These are phyloP conservation scores for Callimorpha dominula DNA, from an alignment of 2,888 invertebrate genomes.

Conservation along the genomic window DNA sequence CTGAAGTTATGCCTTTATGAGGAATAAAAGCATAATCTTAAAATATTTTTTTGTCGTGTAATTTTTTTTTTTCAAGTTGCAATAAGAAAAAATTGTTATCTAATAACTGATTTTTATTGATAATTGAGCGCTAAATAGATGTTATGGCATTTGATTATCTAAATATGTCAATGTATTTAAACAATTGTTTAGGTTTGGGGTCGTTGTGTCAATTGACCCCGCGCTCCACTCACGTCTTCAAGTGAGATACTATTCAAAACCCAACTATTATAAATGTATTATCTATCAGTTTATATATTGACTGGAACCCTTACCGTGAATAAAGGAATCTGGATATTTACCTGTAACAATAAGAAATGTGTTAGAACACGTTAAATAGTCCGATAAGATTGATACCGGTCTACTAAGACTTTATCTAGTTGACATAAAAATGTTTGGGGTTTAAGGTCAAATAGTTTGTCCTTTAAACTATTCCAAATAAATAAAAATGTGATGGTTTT, in stretches of 20 bases:
- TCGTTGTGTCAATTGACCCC: slow-evolving; percentile 15
- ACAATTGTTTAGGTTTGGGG: slow-evolving; percentile 6
- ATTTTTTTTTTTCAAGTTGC: not conserved
- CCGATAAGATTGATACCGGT: not conserved
- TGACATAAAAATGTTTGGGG: too few relatives aligned
- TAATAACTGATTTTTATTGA: not conserved
- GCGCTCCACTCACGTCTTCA: not conserved
- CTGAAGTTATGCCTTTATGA: too few relatives aligned
- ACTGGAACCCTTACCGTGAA: slow-evolving; percentile 14
- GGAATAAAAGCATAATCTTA: too few relatives aligned
- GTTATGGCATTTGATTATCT: slow-evolving; percentile 1
- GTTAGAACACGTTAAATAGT: slow-evolving; percentile 14
- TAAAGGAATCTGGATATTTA: slow-evolving; percentile 31
- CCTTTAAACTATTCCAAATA: too few relatives aligned
- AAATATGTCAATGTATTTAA: slow-evolving; percentile 17
- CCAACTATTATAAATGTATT: not conserved
- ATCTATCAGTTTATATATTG: not conserved
- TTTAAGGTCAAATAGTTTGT: too few relatives aligned
- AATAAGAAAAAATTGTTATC: not conserved
- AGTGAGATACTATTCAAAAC: not conserved
- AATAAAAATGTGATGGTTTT: too few relatives aligned
- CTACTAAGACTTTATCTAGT: too few relatives aligned
- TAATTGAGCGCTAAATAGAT: not conserved
- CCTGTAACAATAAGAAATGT: slow-evolving; percentile 48
- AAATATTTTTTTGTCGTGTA: too few relatives aligned